Conservation (phyloP, 1,140 invertebrate species). For the Macrostomum lignano region DNA sequence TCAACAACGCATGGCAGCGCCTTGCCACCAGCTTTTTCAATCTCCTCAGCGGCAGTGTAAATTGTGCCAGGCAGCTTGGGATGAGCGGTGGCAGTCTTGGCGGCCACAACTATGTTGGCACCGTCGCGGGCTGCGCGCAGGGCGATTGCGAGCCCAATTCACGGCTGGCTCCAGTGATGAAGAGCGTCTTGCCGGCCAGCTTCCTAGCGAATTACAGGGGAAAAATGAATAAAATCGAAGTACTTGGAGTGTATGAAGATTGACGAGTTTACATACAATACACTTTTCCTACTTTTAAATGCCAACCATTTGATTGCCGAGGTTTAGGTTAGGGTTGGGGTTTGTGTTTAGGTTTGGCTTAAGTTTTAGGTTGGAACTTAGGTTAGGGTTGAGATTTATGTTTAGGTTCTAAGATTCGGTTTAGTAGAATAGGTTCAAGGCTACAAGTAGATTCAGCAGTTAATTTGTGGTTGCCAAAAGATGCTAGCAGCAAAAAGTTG, state of each 20-base stretch:
- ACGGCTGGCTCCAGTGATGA: constrained; percentile 78
- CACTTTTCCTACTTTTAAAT: background rate
- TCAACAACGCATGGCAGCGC: constrained; percentile 72
- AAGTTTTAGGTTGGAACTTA: background rate
- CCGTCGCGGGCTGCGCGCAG: constrained; percentile 40
- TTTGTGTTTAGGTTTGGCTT: background rate
- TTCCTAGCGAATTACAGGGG: constrained; percentile 10
- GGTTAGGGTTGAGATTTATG: background rate
- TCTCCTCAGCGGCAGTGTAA: constrained; percentile 75
- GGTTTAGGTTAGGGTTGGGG: background rate
- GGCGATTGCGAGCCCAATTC: constrained; percentile 92
- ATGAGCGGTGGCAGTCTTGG: constrained; percentile 78
- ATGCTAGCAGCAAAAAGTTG: background rate
- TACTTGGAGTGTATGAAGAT: background rate
- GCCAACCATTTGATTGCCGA: background rate
- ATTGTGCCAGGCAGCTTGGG: constrained; percentile 92
- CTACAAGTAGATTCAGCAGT: background rate
- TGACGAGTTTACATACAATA: background rate
- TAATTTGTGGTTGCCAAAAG: background rate
- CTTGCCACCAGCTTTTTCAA: constrained; percentile 55
- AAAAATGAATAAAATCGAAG: background rate
- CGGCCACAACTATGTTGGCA: constrained; percentile 70
- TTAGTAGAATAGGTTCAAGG: background rate
- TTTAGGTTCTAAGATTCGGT: background rate
- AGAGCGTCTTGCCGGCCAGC: constrained; percentile 56